phyloP scores from a whole-genome alignment of 2,888 invertebrate species.

The Idaea dimidiata region DNA sequence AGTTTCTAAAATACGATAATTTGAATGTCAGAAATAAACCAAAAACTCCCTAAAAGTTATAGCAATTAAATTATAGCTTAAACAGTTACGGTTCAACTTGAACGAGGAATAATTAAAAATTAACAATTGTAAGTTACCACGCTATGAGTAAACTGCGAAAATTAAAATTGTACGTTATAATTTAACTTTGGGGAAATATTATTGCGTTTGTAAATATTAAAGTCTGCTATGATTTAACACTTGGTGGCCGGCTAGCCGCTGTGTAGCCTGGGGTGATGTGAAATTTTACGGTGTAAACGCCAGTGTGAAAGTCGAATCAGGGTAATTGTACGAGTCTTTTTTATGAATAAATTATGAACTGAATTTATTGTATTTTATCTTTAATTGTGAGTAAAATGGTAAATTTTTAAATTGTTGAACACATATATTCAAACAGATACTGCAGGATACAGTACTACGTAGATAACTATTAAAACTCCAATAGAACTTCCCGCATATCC shows the following conservation, averaged over 20 bases:
- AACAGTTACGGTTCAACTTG: conserved; percentile 30
- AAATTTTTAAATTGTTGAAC: too few species aligned
- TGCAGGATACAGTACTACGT: too few species aligned
- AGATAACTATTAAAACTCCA: neutral
- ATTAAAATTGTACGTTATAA: conserved; percentile 51
- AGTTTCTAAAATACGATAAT: neutral
- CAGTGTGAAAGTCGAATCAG: conserved; percentile 16
- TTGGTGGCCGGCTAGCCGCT: conserved; percentile 53
- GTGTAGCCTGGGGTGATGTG: conserved; percentile 49
- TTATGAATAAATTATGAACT: too few species aligned
- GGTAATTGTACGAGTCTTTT: conserved; percentile 7
- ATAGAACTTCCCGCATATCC: neutral
- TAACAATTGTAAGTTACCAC: conserved; percentile 34
- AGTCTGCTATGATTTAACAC: conserved; percentile 58
- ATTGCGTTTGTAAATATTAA: conserved; percentile 53
- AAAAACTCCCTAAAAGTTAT: conserved; percentile 25
- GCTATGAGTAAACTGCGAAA: conserved; percentile 38
- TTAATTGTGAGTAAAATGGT: too few species aligned
- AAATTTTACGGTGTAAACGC: conserved; percentile 36
- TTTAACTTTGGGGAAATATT: conserved; percentile 46
- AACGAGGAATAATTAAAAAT: conserved; percentile 41
- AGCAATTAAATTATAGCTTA: conserved; percentile 30
- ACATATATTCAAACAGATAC: too few species aligned
- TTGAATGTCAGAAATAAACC: conserved; percentile 11
- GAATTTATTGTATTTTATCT: too few species aligned